These are phyloP conservation scores for Platycheirus albimanus DNA, from an alignment of 2,888 invertebrate species.

Conservation along the genomic window DNA sequence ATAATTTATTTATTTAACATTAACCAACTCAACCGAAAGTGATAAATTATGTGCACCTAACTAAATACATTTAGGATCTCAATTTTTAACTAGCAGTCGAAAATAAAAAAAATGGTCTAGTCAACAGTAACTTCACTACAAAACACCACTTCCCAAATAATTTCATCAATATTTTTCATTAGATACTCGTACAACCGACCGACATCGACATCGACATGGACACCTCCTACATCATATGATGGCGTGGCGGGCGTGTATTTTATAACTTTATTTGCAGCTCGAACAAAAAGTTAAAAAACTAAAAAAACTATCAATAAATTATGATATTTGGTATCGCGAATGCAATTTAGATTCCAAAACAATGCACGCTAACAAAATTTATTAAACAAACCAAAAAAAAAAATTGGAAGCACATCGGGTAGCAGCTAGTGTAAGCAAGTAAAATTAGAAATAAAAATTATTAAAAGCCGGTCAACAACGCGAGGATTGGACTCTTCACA, in stretches of 20 bases:
- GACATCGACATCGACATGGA: too few species aligned
- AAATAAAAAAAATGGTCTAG: too few species aligned
- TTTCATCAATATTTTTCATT: conserved; percentile 17
- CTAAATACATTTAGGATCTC: too few species aligned
- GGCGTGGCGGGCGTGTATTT: not conserved
- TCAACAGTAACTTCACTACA: not conserved
- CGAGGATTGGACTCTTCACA: not conserved
- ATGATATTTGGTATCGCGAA: conserved; percentile 51
- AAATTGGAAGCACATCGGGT: not conserved
- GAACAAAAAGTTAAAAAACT: too few species aligned
- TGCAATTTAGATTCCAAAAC: conserved; percentile 56
- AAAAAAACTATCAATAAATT: conserved; percentile 50
- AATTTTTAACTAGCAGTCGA: too few species aligned
- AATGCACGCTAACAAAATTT: not conserved
- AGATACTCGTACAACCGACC: too few species aligned
- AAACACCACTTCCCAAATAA: conserved; percentile 1
- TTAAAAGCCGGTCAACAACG: too few species aligned
- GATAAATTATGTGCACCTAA: too few species aligned
- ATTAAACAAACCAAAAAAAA: conserved; percentile 1
- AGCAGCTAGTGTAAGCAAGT: not conserved
- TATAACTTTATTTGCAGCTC: conserved; percentile 23
- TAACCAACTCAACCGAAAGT: too few species aligned
- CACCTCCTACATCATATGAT: too few species aligned
- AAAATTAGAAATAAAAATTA: too few species aligned
- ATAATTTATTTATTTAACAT: too few species aligned